phyloP scores from a whole-genome alignment of 2,888 invertebrate genomes.

The Cremastinae sp. region DNA sequence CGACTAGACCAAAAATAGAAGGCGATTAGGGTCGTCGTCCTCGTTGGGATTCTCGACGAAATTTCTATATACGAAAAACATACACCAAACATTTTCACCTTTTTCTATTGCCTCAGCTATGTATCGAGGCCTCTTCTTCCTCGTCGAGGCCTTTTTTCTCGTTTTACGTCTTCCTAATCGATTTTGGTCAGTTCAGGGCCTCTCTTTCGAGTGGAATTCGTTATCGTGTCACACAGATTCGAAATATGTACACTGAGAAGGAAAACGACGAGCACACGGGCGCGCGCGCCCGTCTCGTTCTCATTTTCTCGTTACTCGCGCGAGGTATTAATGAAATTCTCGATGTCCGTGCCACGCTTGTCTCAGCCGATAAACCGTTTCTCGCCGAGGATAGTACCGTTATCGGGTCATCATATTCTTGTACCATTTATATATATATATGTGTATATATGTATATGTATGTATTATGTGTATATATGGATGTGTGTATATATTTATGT shows the following conservation, averaged over 20 bases:
- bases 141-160: constrained; percentile 33
- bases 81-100: no score
- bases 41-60: no score
- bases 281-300: constrained; percentile 29
- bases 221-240: neutral
- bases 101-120: constrained; percentile 10
- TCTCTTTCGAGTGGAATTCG: constrained; percentile 54
- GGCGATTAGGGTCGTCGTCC: neutral
- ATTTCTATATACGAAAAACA: no score
- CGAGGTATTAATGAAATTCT: constrained; percentile 23
- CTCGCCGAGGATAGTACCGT: constrained; percentile 68
- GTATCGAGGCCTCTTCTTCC: constrained; percentile 32
- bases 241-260: no score
- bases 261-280: no score
- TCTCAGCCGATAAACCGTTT: constrained; percentile 70
- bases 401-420: constrained; percentile 69
- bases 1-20: constrained; percentile 9
- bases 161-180: neutral
- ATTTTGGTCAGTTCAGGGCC: no score
- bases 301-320: constrained; percentile 26
- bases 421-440: constrained; percentile 61
- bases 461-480: no score
- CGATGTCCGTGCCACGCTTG: constrained; percentile 11
- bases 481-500: no score
- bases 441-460: constrained; percentile 64